phyloP scores from a whole-genome alignment of 1,140 invertebrate genomes.

The Adelges cooleyi region DNA sequence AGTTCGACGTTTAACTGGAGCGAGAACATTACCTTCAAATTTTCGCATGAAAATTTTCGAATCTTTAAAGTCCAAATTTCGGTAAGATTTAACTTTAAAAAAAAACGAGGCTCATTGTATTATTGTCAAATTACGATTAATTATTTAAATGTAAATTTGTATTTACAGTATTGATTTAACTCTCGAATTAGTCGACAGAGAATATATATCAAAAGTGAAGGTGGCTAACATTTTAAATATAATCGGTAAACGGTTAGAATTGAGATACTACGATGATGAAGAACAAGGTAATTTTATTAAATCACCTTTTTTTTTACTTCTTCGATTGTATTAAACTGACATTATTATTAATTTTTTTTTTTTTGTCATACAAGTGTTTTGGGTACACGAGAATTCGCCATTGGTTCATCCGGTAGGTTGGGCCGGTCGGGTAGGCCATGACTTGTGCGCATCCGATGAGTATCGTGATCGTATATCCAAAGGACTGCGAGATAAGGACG shows the following conservation, averaged over 20 bases:
- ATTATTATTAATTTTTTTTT: constrained; percentile 1
- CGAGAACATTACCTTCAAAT: constrained; percentile 79
- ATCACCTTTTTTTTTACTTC: no score
- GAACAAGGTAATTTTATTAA: constrained; percentile 22
- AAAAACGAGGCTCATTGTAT: no score
- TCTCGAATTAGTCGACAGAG: constrained; percentile 91
- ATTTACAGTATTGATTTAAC: constrained; percentile 53
- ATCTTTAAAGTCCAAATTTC: constrained; percentile 68
- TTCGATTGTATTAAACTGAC: neutral
- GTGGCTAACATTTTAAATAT: constrained; percentile 80
- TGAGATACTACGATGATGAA: constrained; percentile 76
- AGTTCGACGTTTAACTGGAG: constrained; percentile 79
- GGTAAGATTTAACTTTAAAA: constrained; percentile 39
- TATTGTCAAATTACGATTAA: neutral
- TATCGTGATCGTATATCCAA: constrained; percentile 56
- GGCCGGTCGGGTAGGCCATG: constrained; percentile 71
- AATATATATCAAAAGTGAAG: constrained; percentile 84
- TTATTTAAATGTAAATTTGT: neutral
- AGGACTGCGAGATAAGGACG: constrained; percentile 50
- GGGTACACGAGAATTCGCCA: constrained; percentile 91
- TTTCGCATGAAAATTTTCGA: constrained; percentile 80
- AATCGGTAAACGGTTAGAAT: constrained; percentile 77
- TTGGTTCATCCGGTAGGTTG: constrained; percentile 92
- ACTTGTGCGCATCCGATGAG: constrained; percentile 64
- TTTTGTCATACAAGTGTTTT: constrained; percentile 65